phyloP scores from a whole-genome alignment of 2,888 invertebrate genomes.

The Linnaemya tessellans region DNA sequence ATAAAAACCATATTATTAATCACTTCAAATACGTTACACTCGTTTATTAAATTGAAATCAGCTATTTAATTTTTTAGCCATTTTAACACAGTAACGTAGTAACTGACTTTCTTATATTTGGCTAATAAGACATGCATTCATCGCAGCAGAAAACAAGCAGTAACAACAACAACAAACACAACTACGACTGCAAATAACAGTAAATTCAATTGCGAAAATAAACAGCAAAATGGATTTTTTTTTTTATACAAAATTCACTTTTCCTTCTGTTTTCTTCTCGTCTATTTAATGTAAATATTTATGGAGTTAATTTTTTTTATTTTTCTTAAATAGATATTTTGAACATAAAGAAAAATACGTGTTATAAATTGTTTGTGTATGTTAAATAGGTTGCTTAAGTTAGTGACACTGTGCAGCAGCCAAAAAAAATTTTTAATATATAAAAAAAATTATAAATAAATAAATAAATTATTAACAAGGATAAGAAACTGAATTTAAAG shows the following conservation, averaged over 20 bases:
- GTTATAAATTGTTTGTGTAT: background rate
- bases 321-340: background rate
- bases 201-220: slow-evolving; percentile 33
- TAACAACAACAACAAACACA: background rate
- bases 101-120: slow-evolving; percentile 69
- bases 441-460: too few relatives aligned
- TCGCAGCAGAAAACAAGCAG: background rate
- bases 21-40: slow-evolving; percentile 36
- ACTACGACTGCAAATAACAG: slow-evolving; percentile 21
- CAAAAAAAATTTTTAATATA: too few relatives aligned
- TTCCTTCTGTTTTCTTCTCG: slow-evolving; percentile 17
- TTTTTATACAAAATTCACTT: slow-evolving; percentile 32
- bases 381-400: background rate
- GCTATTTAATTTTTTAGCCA: slow-evolving; percentile 52
- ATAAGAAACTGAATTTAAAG: too few relatives aligned
- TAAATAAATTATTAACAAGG: too few relatives aligned
- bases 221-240: background rate
- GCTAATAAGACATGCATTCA: slow-evolving; percentile 43
- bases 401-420: background rate
- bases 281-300: background rate
- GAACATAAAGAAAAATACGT: background rate
- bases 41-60: slow-evolving; percentile 52
- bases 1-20: slow-evolving; percentile 26
- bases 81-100: slow-evolving; percentile 71
- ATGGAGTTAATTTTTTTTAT: background rate